phyloP scores from a whole-genome alignment of 2,113 vertebrate genomes.

The Daboia siamensis region DNA sequence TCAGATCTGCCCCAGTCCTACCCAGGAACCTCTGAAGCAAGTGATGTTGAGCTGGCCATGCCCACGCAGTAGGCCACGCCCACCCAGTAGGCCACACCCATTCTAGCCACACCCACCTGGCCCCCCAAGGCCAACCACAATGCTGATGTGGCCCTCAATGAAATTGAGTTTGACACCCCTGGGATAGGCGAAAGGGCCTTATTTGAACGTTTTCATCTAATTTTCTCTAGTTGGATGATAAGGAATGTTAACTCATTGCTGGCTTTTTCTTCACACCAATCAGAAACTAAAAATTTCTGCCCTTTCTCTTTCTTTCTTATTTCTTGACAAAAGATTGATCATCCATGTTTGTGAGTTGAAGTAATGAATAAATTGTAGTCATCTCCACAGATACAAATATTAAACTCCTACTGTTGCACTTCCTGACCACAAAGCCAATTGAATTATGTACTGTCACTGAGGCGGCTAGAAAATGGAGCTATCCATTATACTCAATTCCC shows the following conservation, averaged over 20 bases:
- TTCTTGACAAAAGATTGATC: not conserved
- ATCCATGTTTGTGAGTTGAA: not conserved
- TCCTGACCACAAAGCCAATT: not conserved
- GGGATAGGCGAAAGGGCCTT: not conserved
- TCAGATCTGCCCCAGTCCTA: too few relatives aligned
- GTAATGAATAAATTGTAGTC: not conserved
- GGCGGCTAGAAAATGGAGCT: not conserved
- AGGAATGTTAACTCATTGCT: not conserved
- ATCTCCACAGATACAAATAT: not conserved
- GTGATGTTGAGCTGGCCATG: too few relatives aligned
- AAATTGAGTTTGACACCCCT: too few relatives aligned
- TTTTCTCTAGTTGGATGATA: not conserved
- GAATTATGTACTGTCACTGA: not conserved
- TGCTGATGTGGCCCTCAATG: too few relatives aligned
- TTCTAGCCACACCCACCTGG: too few relatives aligned
- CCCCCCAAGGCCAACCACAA: too few relatives aligned
- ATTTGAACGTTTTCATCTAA: not conserved
- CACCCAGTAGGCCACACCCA: too few relatives aligned
- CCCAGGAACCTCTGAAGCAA: too few relatives aligned
- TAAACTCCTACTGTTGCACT: not conserved
- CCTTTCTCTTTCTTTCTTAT: not conserved
- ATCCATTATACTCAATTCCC: not conserved
- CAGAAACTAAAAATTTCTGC: not conserved
- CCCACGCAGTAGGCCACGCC: too few relatives aligned
- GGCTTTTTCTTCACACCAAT: not conserved